Evolutionary conservation across 2,113 vertebrate genomes (phyloP).

Genomic region (Prunella himalayana): DNA sequence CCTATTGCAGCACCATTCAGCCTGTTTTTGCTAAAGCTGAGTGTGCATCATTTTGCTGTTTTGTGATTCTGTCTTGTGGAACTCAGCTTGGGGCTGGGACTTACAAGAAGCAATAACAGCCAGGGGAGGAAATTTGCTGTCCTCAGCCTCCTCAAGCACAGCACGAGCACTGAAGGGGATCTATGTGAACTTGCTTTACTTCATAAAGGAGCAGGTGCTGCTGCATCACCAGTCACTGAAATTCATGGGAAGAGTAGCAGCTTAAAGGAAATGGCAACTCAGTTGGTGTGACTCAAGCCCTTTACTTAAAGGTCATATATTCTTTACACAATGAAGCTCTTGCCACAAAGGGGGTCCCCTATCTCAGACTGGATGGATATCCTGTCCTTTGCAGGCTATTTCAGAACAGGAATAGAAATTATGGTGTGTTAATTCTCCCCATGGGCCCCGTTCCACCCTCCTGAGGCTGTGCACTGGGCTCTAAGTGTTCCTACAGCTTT

Average conservation of each 20-base stretch:
- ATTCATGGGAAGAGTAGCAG: not conserved
- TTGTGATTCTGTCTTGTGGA: not conserved
- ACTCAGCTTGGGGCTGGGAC: not conserved
- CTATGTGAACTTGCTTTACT: accelerated
- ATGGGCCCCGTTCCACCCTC: not conserved
- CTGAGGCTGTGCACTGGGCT: not conserved
- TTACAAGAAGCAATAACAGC: not conserved
- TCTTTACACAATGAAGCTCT: not conserved
- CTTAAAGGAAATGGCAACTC: not conserved
- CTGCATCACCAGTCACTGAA: not conserved
- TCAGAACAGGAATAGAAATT: not conserved
- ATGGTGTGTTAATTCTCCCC: not conserved
- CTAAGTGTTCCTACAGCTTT: not conserved
- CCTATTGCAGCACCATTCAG: not conserved
- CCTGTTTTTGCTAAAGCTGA: not conserved
- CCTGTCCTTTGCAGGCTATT: not conserved
- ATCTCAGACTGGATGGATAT: not conserved
- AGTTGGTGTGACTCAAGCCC: not conserved
- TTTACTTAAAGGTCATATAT: not conserved
- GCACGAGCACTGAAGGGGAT: not conserved
- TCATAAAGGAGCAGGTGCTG: not conserved
- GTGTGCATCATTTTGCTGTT: not conserved
- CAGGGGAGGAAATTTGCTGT: not conserved
- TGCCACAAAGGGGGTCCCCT: not conserved
- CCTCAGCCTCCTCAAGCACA: not conserved